Conservation (phyloP, 37 sponge, comb jelly and placozoan genomes). For the Dysidea cf. avara region DNA sequence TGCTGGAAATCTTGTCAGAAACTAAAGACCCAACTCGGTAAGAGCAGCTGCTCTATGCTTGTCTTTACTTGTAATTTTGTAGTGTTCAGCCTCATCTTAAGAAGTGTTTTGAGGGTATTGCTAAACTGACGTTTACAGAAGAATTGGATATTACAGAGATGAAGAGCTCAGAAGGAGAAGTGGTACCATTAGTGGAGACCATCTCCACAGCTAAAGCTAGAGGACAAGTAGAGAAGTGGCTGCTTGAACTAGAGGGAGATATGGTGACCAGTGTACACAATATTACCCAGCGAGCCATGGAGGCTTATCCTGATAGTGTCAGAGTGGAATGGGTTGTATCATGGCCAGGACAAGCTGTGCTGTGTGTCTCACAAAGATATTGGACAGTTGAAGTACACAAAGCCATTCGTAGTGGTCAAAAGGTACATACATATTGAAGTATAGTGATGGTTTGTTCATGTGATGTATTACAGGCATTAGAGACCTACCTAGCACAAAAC, state of each 20-base stretch:
- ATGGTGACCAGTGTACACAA: conserved; percentile 88
- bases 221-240: conserved; percentile 99
- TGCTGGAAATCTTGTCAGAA: conserved; percentile 99
- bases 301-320: conserved; percentile 56
- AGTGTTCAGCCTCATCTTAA: conserved; percentile 99
- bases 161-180: conserved; percentile 95
- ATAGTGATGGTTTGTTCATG: no score
- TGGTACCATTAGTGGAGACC: conserved; percentile 85
- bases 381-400: conserved; percentile 90
- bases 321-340: conserved; percentile 91
- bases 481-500: conserved; percentile 81
- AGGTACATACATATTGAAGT: conserved; percentile 20
- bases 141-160: conserved; percentile 98
- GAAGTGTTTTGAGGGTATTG: conserved; percentile 99
- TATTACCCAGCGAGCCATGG: conserved; percentile 56
- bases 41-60: not conserved
- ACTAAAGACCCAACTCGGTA: conserved; percentile 98
- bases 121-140: conserved; percentile 91
- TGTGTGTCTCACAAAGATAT: conserved; percentile 94
- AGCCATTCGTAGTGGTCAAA: conserved; percentile 81
- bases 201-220: conserved; percentile 97
- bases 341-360: conserved; percentile 97
- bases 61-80: not conserved
- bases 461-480: conserved; percentile 70
- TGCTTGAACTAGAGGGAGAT: conserved; percentile 90